Base-by-base conservation (phyloP, 1,140 invertebrate genomes). In the Drosophila nigrodunni region DNA sequence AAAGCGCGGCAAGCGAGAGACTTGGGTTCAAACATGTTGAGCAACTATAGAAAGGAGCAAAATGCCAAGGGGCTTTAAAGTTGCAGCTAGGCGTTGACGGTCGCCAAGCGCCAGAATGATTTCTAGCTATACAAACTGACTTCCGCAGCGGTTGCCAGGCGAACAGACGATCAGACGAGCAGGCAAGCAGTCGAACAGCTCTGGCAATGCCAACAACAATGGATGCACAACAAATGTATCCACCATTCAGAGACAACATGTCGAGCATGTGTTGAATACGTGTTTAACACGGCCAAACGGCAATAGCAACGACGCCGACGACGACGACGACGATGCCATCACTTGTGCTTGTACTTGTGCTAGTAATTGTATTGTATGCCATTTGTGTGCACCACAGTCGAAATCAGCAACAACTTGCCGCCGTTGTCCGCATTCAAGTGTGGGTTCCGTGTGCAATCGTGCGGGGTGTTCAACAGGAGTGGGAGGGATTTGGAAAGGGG, bases 241-340 rank as follows among this genome's bases (percentile, higher is more conserved):
- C 67, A 52, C 47, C 70, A 69, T 61, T 81, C 71, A 70, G 68
- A 82, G 81, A 64, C 80, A 58, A 80, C 75, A 76, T 80, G 79
- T 86, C 83, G 80, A 83, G 87, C 83, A 87, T 83, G 83, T 87
- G 83, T 87, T 88, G 83, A 88, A 74, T 80, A 87, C 83, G 83
- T 87, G 83, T 87, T 87, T 78, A 83, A 87, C 83, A 87, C 85
- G 77, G 82, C 74, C 82, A 82, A 86, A 75, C 46, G 75, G 59
- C 82, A 57, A 50, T 78, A 67, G 69, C 46, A 80, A 69, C 37
- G 81, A 46, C 80, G 52, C 43, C 78, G 71, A 77, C 41, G 60
- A 25, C 67, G 64, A 9, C 49, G 72, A 46, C 76, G 52, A 21
- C 82, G 61, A 65, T 46, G 58, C 52, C 66, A 57, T 62, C 37